A percentile compares a stretch with the other conserved stretches of the same genome.
phyloP scores from a whole-genome alignment of 2,797 vertebrate species.

The Rhincodon typus region DNA sequence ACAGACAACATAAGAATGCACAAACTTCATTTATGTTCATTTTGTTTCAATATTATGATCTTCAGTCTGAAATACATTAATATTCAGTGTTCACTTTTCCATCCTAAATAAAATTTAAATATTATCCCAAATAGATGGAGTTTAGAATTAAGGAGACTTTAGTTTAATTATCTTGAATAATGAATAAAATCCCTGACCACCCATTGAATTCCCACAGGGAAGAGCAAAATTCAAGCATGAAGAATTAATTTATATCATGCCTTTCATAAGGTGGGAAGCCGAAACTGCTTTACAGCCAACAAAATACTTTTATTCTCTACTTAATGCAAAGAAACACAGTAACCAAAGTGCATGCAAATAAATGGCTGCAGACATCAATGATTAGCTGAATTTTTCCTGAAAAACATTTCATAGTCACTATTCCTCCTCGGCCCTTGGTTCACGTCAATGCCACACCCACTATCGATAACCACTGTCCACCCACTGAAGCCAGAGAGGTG shows the following conservation, averaged over 20 bases:
- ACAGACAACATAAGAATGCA: neutral
- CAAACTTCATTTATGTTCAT: neutral
- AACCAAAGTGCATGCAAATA: neutral
- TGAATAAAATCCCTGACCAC: neutral
- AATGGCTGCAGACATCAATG: no score
- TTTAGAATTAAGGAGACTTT: neutral
- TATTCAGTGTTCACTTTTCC: neutral
- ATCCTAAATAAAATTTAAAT: neutral
- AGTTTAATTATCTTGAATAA: slow-evolving; percentile 16
- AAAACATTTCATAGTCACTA: no score
- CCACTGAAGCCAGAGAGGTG: no score
- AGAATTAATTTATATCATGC: neutral
- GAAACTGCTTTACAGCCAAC: neutral
- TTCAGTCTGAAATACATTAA: neutral
- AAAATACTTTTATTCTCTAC: neutral
- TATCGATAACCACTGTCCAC: no score
- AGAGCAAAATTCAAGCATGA: neutral
- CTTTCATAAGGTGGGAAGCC: neutral
- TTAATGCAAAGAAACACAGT: neutral
- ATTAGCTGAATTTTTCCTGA: no score
- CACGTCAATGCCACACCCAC: no score
- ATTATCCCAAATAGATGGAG: neutral
- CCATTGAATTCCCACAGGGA: neutral
- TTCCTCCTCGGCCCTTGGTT: no score
- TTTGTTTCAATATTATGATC: neutral